Evolutionary conservation across 2,797 vertebrate species (phyloP), one percentile per base, ranked within the genome.

Genomic region (Odontamblyopus rebecca): DNA sequence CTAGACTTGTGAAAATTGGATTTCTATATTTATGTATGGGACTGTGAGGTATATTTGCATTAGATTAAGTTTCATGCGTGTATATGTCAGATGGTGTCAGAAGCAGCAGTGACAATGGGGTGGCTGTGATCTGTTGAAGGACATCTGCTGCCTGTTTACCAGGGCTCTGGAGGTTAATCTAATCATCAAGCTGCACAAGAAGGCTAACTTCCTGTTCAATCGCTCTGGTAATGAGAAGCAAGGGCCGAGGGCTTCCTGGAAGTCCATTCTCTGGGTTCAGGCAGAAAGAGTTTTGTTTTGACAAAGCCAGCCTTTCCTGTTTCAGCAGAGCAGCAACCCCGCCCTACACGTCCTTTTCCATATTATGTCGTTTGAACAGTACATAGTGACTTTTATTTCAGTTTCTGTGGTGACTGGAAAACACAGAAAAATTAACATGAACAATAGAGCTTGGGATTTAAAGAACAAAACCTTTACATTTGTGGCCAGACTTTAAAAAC

Each of bases 81-180:
- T 75, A 82, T 87, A 88, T 85, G 68, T 87, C 77, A 81, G 89
- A 91, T 90, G 82, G 81, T 41, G 66, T 86, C 79, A 81, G 77
- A 81, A 87, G 85, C 90, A 91, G 85, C 87, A 90, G 91, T 87
- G 85, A 87, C 44, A 62, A 59, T 59, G 78, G 88, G 85, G 86
- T 85, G 82, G 72, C 71, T 71, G 84, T 91, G 95, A 95, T 95
- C 94, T 94, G 83, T 86, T 87, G 87, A 93, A 93, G 93, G 92
- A 94, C 94, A 95, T 95, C 94, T 93, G 91, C 12, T 90, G 85
- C n/a, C 76, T 83, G 92, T 94, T 90, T 90, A 89, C 89, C 85
- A 89, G 89, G 76, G 88, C 83, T 88, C 88, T 83, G 88, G 89
- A 93, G 89, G 86, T 93, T 90, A 93, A 94, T 93, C 89, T 88